Evolutionary conservation across 2,113 vertebrate species (phyloP).

Genomic region (Salvelinus sp.): DNA sequence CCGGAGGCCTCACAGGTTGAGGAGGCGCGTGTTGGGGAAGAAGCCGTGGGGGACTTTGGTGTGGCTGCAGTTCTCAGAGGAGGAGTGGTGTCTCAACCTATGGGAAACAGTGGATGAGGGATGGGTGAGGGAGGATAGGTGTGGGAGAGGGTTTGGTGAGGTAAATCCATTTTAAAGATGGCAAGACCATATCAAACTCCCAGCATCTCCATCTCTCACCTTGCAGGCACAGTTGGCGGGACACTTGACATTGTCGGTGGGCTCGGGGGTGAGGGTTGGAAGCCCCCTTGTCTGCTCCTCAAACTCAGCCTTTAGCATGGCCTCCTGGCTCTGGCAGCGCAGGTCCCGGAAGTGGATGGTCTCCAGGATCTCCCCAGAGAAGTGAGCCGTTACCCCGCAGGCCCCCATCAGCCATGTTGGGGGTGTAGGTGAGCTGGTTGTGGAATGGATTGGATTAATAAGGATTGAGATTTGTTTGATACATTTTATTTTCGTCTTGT

Average conservation of each 20-base stretch:
- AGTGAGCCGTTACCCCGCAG: slow-evolving; percentile 74
- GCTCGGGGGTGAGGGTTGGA: not conserved
- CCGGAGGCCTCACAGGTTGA: slow-evolving; percentile 81
- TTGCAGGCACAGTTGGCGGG: slow-evolving; percentile 80
- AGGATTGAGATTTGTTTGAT: not conserved
- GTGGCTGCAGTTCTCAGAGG: slow-evolving; percentile 79
- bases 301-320: slow-evolving; percentile 70
- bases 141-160: not conserved
- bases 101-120: not conserved
- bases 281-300: slow-evolving; percentile 54
- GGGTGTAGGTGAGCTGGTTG: slow-evolving; percentile 89
- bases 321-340: slow-evolving; percentile 74
- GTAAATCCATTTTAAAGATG: too few relatives aligned
- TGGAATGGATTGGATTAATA: slow-evolving; percentile 24
- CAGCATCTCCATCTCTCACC: slow-evolving; percentile 39
- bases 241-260: slow-evolving; percentile 66
- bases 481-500: too few relatives aligned
- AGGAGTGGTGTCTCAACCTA: slow-evolving; percentile 77
- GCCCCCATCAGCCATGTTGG: slow-evolving; percentile 81
- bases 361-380: slow-evolving; percentile 80
- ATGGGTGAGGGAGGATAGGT: not conserved
- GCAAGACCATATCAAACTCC: too few relatives aligned
- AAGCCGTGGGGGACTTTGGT: slow-evolving; percentile 83
- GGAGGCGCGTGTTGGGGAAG: slow-evolving; percentile 76
- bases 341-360: slow-evolving; percentile 76